Conservation (phyloP, 2,888 invertebrate species). For the Neelides folsomi region DNA sequence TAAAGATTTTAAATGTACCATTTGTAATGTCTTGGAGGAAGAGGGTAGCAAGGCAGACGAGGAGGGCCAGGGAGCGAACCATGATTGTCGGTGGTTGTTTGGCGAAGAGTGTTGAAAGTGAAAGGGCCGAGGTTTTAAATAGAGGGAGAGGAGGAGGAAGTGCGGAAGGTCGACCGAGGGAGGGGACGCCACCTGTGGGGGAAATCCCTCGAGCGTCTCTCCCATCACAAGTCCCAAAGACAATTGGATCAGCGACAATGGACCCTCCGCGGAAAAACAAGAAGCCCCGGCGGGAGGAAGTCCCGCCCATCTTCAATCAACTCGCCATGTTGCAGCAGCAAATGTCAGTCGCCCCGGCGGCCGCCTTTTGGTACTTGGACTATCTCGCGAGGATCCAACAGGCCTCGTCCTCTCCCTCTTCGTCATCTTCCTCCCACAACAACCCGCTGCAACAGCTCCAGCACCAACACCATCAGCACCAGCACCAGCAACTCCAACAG, state of each 20-base stretch:
- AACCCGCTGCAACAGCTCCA: conserved; percentile 4
- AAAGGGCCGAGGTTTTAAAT: background rate
- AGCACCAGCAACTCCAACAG: conserved; percentile 1
- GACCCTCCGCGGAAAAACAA: background rate
- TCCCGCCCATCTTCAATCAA: conserved; percentile 9
- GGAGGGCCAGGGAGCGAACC: background rate
- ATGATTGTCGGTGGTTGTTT: background rate
- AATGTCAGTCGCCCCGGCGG: conserved; percentile 16
- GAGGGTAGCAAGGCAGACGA: background rate
- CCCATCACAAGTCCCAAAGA: no score
- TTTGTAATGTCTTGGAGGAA: background rate
- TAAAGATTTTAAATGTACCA: background rate
- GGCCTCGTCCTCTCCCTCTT: conserved; percentile 14
- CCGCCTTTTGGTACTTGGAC: conserved; percentile 25
- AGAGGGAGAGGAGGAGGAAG: background rate
- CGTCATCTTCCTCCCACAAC: background rate
- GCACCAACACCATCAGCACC: conserved; percentile 4
- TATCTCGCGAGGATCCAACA: conserved; percentile 20
- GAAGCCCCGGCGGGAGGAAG: background rate
- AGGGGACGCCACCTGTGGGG: no score
- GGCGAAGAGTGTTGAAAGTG: conserved; percentile 4
- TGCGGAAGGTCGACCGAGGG: background rate
- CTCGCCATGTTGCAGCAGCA: conserved; percentile 17
- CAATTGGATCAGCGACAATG: no score
- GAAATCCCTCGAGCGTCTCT: no score